Conservation (phyloP, 2,797 vertebrate genomes). For the Sciurus vulgaris region DNA sequence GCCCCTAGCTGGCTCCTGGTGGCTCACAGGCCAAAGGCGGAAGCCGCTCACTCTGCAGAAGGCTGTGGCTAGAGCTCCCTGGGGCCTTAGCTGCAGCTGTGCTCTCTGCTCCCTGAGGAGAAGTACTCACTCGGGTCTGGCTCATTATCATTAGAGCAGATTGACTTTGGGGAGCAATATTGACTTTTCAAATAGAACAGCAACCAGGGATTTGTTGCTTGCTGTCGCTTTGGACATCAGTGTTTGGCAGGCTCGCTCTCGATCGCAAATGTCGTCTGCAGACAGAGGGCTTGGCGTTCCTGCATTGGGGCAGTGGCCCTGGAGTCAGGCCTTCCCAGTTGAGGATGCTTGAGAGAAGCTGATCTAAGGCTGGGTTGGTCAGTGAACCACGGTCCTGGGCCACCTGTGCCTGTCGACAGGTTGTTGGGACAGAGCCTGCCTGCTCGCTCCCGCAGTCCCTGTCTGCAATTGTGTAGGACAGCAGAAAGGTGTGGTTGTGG, state of each 20-base stretch:
- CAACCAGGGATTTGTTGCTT: not conserved
- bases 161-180: constrained; percentile 66
- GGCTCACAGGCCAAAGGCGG: fast-evolving
- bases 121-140: not conserved
- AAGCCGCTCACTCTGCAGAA: not conserved
- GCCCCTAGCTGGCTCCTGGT: fast-evolving
- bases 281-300: fast-evolving
- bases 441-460: fast-evolving
- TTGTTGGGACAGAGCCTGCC: not conserved
- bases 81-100: not conserved
- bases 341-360: not conserved
- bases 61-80: not conserved
- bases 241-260: not conserved
- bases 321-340: fast-evolving
- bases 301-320: fast-evolving
- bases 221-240: not conserved
- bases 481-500: fast-evolving
- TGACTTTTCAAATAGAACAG: constrained; percentile 57
- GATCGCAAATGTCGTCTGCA: not conserved
- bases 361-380: fast-evolving
- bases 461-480: not conserved
- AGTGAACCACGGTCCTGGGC: not conserved
- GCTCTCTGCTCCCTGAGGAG: not conserved
- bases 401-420: not conserved
- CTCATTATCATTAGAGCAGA: constrained; percentile 41